Evolutionary conservation across 2,797 vertebrate species (phyloP).

Genomic region (Anolis apletophallus): DNA sequence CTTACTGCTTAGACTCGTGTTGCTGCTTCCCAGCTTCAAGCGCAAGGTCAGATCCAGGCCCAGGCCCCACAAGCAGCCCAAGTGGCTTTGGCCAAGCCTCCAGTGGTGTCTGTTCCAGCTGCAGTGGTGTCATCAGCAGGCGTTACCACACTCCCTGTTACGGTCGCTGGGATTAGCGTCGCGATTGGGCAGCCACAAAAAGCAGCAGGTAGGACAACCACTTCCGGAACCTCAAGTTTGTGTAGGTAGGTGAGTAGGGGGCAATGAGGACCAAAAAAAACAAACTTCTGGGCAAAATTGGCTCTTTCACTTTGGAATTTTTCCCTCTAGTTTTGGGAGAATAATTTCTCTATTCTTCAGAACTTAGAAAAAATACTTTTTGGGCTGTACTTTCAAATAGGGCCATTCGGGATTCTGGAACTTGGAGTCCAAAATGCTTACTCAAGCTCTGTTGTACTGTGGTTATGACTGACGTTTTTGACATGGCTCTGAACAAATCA

Average conservation of each 20-base stretch:
- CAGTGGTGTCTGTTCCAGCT: slow-evolving; percentile 89
- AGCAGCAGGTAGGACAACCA: slow-evolving; percentile 74
- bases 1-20: slow-evolving; percentile 73
- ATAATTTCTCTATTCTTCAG: too few relatives aligned
- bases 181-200: slow-evolving; percentile 89
- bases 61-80: slow-evolving; percentile 86
- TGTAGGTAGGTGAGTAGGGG: too few relatives aligned
- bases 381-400: too few relatives aligned
- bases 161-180: slow-evolving; percentile 88
- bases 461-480: not conserved
- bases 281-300: not conserved
- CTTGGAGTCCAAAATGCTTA: too few relatives aligned
- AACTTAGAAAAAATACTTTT: too few relatives aligned
- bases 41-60: slow-evolving; percentile 84
- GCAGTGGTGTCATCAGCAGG: slow-evolving; percentile 88
- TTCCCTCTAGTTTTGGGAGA: not conserved
- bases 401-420: too few relatives aligned
- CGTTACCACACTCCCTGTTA: slow-evolving; percentile 89
- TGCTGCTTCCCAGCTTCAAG: slow-evolving; percentile 84
- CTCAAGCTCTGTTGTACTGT: too few relatives aligned
- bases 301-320: not conserved
- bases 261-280: not conserved
- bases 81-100: slow-evolving; percentile 91
- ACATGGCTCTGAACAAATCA: not conserved
- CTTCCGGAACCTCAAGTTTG: not conserved